Conservation (phyloP, 2,888 invertebrate species). For the Cremastobaeus sp. region DNA sequence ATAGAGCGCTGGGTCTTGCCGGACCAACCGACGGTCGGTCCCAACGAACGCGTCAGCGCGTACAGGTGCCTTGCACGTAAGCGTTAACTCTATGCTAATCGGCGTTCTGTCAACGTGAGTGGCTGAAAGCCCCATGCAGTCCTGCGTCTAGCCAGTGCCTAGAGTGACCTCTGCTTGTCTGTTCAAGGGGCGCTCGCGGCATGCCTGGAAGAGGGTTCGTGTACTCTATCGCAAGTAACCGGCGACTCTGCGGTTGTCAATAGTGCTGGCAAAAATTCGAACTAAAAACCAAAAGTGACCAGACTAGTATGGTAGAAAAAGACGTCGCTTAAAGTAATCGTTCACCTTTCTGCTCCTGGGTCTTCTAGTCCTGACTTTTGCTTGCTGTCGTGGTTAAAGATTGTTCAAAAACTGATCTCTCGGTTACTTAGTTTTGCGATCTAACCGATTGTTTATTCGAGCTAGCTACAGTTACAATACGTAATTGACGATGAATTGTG, state of each 20-base stretch:
- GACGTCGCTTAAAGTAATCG: conserved; percentile 30
- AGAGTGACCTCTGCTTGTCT: conserved; percentile 1
- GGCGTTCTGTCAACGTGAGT: conserved; percentile 2
- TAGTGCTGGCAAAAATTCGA: not conserved
- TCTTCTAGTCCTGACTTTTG: conserved; percentile 35
- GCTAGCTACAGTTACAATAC: conserved; percentile 44
- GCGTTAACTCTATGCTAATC: conserved; percentile 6
- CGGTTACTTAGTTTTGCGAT: conserved; percentile 4
- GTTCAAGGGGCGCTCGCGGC: not conserved
- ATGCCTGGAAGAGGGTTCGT: not conserved
- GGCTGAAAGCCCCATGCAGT: conserved; percentile 27
- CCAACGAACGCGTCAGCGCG: conserved; percentile 2
- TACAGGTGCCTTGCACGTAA: conserved; percentile 1
- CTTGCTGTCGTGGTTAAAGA: conserved; percentile 21
- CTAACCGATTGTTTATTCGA: conserved; percentile 1
- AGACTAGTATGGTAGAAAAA: conserved; percentile 18
- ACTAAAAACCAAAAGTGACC: conserved; percentile 16
- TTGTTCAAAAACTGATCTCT: conserved; percentile 13
- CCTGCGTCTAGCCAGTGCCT: not conserved
- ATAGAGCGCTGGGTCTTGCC: conserved; percentile 2
- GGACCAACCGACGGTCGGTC: not conserved
- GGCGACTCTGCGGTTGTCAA: not conserved
- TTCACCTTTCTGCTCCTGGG: conserved; percentile 47
- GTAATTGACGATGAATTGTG: conserved; percentile 51
- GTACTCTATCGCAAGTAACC: not conserved